Conservation (phyloP, 2,888 invertebrate species). For the Biston stratarius region DNA sequence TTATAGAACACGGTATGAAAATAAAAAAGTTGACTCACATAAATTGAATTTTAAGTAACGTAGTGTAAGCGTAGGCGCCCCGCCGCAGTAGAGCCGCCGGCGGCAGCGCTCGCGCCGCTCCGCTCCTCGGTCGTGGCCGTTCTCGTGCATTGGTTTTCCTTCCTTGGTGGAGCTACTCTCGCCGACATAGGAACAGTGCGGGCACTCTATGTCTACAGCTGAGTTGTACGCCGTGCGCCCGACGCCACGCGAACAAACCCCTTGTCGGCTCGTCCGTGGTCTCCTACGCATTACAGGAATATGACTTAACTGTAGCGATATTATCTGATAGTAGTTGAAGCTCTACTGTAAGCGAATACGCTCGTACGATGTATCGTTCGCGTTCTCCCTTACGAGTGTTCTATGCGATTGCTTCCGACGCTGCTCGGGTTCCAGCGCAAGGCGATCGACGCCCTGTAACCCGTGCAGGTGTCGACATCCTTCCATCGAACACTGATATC, state of each 20-base stretch:
- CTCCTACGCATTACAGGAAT: constrained; percentile 9
- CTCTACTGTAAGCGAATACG: constrained; percentile 31
- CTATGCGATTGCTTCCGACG: not conserved
- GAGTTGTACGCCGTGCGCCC: constrained; percentile 10
- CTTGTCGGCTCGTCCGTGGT: constrained; percentile 5
- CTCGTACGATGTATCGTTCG: constrained; percentile 7
- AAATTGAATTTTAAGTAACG: constrained; percentile 81
- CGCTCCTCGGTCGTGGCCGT: constrained; percentile 20
- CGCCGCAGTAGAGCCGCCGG: constrained; percentile 47
- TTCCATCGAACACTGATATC: constrained; percentile 3
- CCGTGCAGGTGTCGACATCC: not conserved
- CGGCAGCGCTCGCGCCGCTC: constrained; percentile 27
- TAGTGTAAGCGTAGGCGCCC: constrained; percentile 71
- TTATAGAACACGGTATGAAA: constrained; percentile 86
- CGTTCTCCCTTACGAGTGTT: constrained; percentile 4
- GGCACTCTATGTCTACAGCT: constrained; percentile 21
- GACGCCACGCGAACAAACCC: constrained; percentile 3
- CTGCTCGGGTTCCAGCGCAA: constrained; percentile 10
- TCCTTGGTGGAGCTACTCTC: constrained; percentile 23
- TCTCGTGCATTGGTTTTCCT: constrained; percentile 38
- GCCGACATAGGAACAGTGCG: constrained; percentile 29
- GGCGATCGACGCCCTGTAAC: not conserved
- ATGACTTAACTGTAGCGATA: constrained; percentile 25
- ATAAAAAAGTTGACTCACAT: constrained; percentile 85
- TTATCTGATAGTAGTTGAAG: constrained; percentile 34